Evolutionary conservation across 2,888 invertebrate genomes (phyloP).

Genomic region (Callinectes sapidus): DNA sequence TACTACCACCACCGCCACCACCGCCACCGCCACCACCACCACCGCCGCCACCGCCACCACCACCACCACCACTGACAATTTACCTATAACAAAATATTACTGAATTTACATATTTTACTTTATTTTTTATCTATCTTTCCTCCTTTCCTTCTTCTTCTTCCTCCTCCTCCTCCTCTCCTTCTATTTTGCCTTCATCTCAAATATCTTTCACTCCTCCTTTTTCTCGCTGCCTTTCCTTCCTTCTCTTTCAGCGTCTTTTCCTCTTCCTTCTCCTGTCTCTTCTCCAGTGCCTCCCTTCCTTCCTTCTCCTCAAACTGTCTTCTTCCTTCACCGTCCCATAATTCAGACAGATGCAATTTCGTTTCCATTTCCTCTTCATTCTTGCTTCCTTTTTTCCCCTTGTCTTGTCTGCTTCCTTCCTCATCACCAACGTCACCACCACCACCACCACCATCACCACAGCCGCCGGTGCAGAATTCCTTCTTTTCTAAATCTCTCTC

Average conservation of each 20-base stretch:
- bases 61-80: background rate
- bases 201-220: background rate
- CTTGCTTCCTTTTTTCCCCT: background rate
- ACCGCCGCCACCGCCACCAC: background rate
- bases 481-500: background rate
- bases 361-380: constrained; percentile 15
- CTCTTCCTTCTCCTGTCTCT: background rate
- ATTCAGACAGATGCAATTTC: constrained; percentile 21
- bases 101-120: too few relatives aligned
- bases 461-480: background rate
- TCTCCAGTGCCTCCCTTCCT: background rate
- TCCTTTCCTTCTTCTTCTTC: background rate
- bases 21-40: background rate
- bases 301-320: background rate
- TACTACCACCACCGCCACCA: background rate
- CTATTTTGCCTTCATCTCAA: background rate
- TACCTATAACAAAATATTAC: too few relatives aligned
- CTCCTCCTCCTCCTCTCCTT: background rate
- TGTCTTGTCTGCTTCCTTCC: background rate
- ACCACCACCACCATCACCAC: too few relatives aligned
- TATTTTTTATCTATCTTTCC: background rate
- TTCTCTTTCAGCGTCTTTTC: background rate
- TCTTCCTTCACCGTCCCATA: background rate
- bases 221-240: background rate
- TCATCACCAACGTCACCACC: background rate